A percentile compares a stretch with the other conserved stretches of the same genome.
Evolutionary conservation across 2,888 invertebrate species (phyloP).

Genomic region (Hemicrepidius hirtus): DNA sequence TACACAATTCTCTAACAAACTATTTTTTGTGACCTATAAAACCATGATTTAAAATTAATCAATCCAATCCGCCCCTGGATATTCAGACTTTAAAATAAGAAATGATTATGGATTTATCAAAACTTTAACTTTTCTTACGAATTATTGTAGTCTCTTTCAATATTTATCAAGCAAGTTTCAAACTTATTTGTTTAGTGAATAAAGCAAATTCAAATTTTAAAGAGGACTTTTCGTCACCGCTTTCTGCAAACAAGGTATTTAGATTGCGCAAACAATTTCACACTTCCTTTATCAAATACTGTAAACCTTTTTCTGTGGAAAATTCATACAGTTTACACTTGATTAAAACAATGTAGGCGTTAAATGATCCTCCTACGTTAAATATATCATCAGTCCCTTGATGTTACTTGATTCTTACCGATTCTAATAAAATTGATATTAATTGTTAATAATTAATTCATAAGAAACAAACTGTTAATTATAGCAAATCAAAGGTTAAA

Average conservation of each 20-base stretch:
- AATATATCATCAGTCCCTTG: too few species aligned
- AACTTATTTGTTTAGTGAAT: conserved; percentile 2
- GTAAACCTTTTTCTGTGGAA: conserved; percentile 1
- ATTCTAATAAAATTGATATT: too few species aligned
- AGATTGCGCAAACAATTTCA: conserved; percentile 20
- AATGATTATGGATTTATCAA: too few species aligned
- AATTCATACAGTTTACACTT: neutral
- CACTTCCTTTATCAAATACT: conserved; percentile 13
- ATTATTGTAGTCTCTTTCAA: neutral
- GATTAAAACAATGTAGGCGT: neutral
- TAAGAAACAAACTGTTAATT: too few species aligned
- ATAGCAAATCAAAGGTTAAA: too few species aligned
- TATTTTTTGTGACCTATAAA: too few species aligned
- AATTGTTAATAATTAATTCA: too few species aligned
- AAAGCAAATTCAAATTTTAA: neutral
- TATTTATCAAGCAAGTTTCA: conserved; percentile 3
- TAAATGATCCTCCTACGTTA: neutral
- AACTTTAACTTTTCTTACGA: neutral
- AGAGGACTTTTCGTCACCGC: neutral
- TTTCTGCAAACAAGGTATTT: conserved; percentile 21
- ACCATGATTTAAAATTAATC: too few species aligned
- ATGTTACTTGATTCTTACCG: too few species aligned
- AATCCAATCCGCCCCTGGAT: too few species aligned
- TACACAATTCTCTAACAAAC: too few species aligned
- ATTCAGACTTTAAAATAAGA: too few species aligned